Evolutionary conservation across 2,113 vertebrate species (phyloP).

Genomic region (Prochilodus magdalenae): DNA sequence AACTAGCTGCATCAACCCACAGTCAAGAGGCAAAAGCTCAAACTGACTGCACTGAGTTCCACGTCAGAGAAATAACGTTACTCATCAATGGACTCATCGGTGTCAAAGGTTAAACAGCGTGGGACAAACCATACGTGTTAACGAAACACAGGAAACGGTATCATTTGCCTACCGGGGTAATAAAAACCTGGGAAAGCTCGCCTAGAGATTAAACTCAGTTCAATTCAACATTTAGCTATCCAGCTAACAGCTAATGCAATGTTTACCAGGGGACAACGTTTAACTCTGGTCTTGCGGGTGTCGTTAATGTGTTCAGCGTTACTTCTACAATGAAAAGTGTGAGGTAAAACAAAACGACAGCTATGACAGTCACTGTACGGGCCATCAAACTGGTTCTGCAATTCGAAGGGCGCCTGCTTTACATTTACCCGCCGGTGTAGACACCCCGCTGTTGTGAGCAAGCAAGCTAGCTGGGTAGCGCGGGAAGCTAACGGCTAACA

Average conservation of each 20-base stretch:
- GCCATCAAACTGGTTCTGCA: too few relatives aligned
- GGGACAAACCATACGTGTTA: too few relatives aligned
- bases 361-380: too few relatives aligned
- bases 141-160: too few relatives aligned
- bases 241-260: too few relatives aligned
- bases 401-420: not conserved
- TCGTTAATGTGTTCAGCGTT: not conserved
- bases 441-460: not conserved
- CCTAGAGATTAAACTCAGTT: not conserved
- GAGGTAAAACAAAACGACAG: too few relatives aligned
- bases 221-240: not conserved
- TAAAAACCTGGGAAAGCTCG: too few relatives aligned
- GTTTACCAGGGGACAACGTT: not conserved
- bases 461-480: not conserved
- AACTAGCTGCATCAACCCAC: too few relatives aligned
- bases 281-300: not conserved
- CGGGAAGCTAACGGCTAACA: not conserved
- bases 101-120: slow-evolving; percentile 10
- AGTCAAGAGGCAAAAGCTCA: not conserved
- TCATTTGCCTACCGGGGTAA: too few relatives aligned
- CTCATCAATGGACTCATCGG: not conserved
- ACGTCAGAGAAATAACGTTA: slow-evolving; percentile 20
- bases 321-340: too few relatives aligned
- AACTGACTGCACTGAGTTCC: slow-evolving; percentile 5
- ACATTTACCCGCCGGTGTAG: not conserved